Evolutionary conservation across 2,113 vertebrate species (phyloP), one percentile per base, ranked within the genome.

Genomic region (Strigops habroptila): DNA sequence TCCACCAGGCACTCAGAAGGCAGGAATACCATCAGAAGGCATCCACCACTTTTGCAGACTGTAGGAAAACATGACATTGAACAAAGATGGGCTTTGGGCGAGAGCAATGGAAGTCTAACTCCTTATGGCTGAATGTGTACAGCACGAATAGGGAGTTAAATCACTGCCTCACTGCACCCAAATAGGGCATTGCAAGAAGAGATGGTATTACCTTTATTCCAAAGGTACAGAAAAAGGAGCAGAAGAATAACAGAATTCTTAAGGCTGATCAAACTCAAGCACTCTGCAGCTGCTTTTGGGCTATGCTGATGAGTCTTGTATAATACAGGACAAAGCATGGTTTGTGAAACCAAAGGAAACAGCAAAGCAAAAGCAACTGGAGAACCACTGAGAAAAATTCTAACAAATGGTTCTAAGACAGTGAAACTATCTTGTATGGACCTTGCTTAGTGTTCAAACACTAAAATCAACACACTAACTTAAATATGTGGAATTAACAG

Each of bases 131-230:
- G 18, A 18, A 4, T 1, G 13, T 7, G 6, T 44, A 53, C 18
- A 15, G 68, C 37, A 35, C 3, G 1, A 49, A 60, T 5, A 44
- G 23, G 18, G 39, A 85, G 65, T 8, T 46, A 59, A 68, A 16
- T 30, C 23, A 7, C 74, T 46, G 33, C 57, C 33, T 74, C 5
- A 0, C 46, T 67, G 57, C 18, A 35, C 81, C 64, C 15, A 15
- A 5, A 16, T 12, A 37, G 0, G 1, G 62, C 27, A 43, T 11
- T 3, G 1, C 49, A 68, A 68, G 39, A 44, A 43, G 25, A 55
- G 33, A 16, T 21, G 6, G 12, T 8, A 10, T 46, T 30, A 55
- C 18, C 44, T 51, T 39, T 16, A 68, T 43, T 52, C 19, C 9
- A 13, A 53, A 35, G 33, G 44, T 27, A 44, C 23, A 62, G 37